Evolutionary conservation across 2,888 invertebrate genomes (phyloP).

Genomic region (Synanthedon andrenaeformis): DNA sequence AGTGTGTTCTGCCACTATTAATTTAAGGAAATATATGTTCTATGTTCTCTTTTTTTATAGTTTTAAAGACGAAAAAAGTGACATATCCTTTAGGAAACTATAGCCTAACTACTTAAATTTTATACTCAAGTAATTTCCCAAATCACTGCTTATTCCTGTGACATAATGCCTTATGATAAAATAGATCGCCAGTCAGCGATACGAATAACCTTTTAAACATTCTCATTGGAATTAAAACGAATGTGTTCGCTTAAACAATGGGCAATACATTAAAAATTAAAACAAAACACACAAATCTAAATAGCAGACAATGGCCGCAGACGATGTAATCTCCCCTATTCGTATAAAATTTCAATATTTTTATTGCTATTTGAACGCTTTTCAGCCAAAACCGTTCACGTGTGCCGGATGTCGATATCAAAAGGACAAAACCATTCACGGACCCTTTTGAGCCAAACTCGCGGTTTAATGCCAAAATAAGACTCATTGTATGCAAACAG

Average conservation of each 20-base stretch:
- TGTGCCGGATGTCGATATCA: conserved; percentile 57
- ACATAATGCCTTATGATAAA: too few species aligned
- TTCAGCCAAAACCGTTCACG: conserved; percentile 38
- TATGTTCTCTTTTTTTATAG: too few species aligned
- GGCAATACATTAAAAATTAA: background rate
- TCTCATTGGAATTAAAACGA: background rate
- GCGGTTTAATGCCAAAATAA: conserved; percentile 53
- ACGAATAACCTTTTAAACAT: background rate
- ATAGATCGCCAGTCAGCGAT: background rate
- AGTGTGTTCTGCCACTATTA: too few species aligned
- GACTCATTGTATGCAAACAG: conserved; percentile 31
- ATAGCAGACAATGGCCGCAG: conserved; percentile 5
- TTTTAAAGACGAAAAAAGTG: too few species aligned
- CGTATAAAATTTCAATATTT: conserved; percentile 24
- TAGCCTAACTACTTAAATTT: too few species aligned
- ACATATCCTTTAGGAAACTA: too few species aligned
- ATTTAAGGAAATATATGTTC: background rate
- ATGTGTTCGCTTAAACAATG: background rate
- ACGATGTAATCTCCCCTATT: conserved; percentile 14
- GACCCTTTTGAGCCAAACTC: conserved; percentile 41
- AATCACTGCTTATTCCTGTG: too few species aligned
- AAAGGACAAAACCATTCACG: conserved; percentile 45
- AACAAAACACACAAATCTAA: background rate
- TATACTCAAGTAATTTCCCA: too few species aligned
- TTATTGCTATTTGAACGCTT: conserved; percentile 29